phyloP scores from a whole-genome alignment of 2,888 invertebrate genomes.

The Pseudococcus jackbeardsleyi region DNA sequence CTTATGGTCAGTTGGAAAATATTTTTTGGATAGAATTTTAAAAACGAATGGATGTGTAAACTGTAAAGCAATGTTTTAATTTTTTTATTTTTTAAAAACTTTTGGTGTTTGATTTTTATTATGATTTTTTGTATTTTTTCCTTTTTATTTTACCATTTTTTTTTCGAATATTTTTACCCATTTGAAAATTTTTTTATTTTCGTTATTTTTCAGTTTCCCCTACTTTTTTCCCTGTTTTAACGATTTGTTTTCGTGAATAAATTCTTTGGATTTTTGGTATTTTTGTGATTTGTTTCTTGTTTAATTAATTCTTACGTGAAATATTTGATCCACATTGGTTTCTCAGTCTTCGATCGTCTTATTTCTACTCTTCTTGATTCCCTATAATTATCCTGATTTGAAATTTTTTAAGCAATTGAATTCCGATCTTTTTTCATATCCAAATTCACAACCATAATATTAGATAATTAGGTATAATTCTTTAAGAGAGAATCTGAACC shows the following conservation, averaged over 20 bases:
- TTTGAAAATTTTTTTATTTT: conserved; percentile 10
- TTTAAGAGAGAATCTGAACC: no score
- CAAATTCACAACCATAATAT: no score
- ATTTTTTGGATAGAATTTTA: neutral
- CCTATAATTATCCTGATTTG: no score
- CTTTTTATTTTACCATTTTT: conserved; percentile 40
- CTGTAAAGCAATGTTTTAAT: conserved; percentile 1
- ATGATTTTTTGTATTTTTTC: conserved; percentile 7
- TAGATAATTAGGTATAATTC: no score
- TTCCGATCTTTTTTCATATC: no score
- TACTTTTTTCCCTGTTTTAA: conserved; percentile 32
- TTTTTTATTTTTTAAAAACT: neutral
- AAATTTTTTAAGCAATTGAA: no score
- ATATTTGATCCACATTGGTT: no score
- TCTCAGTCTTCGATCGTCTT: no score
- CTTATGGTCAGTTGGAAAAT: no score
- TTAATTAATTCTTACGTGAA: no score
- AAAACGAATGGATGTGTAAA: neutral
- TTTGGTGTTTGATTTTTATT: conserved; percentile 30
- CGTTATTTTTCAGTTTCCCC: conserved; percentile 5
- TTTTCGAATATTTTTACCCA: conserved; percentile 27
- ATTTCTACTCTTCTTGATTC: no score
- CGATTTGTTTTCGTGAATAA: conserved; percentile 32
- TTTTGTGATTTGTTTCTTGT: neutral
- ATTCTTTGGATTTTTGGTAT: conserved; percentile 25